Conservation (phyloP, 2,888 invertebrate species). For the Polydesmus complanatus region DNA sequence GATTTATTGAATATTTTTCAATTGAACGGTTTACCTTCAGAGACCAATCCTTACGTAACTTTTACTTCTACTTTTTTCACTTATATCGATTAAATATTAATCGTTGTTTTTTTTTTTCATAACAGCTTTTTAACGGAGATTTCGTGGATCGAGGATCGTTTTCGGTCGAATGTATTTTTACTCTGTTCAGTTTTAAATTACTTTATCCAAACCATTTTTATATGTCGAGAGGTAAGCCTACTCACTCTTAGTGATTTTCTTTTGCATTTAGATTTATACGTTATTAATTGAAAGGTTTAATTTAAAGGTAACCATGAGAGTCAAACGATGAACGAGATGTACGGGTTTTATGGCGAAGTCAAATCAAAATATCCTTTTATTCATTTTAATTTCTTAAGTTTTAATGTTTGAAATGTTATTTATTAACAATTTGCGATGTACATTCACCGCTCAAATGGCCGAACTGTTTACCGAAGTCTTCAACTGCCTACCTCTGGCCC, state of each 20-base stretch:
- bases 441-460: conserved; percentile 77
- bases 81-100: neutral
- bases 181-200: conserved; percentile 89
- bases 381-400: neutral
- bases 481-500: conserved; percentile 91
- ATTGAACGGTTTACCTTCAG: conserved; percentile 88
- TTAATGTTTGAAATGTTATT: neutral
- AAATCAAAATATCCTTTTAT: conserved; percentile 61
- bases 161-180: conserved; percentile 97
- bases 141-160: conserved; percentile 99
- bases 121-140: conserved; percentile 88
- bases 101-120: conserved; percentile 22
- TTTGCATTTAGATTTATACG: neutral
- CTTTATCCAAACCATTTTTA: conserved; percentile 91
- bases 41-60: conserved; percentile 82
- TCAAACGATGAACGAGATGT: conserved; percentile 97
- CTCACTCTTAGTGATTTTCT: conserved; percentile 1
- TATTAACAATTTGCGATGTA: conserved; percentile 22
- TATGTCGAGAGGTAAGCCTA: conserved; percentile 81
- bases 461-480: conserved; percentile 97
- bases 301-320: conserved; percentile 91
- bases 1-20: conserved; percentile 96
- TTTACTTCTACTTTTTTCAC: conserved; percentile 22
- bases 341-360: conserved; percentile 98
- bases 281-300: neutral